Percentiles rank a stretch among this genome's conserved stretches.
These are phyloP conservation scores for Myxocyprinus asiaticus DNA, from an alignment of 2,113 vertebrate species.

Conservation along the genomic window DNA sequence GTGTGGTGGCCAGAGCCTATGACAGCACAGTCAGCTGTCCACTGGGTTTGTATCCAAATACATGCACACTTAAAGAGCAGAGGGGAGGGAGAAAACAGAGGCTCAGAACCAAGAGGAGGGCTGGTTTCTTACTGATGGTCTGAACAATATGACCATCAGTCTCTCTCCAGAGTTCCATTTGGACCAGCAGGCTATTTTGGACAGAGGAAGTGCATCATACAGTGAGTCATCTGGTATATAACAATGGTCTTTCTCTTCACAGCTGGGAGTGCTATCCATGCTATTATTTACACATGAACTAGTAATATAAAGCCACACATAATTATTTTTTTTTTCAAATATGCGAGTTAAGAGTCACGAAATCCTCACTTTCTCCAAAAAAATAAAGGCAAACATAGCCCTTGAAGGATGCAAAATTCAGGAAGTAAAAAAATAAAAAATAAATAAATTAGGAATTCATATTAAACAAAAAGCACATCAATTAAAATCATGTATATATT, in stretches of 20 bases:
- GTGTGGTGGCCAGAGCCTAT: conserved; percentile 22
- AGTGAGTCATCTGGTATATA: neutral
- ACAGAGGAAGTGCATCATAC: neutral
- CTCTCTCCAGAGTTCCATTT: conserved; percentile 54
- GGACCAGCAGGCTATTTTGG: conserved; percentile 13
- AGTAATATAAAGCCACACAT: neutral
- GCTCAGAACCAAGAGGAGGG: conserved; percentile 17
- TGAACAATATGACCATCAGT: conserved; percentile 33
- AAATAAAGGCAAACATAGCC: no score
- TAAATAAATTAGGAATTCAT: no score
- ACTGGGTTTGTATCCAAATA: conserved; percentile 40
- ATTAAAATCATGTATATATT: no score
- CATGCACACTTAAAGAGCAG: conserved; percentile 42
- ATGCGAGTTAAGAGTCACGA: no score
- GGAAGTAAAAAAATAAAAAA: no score
- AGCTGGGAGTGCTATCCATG: neutral
- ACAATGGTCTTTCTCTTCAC: conserved; percentile 9
- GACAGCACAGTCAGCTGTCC: conserved; percentile 28
- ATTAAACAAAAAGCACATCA: no score
- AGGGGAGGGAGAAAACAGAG: conserved; percentile 31
- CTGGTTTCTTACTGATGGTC: conserved; percentile 35
- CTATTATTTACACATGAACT: conserved; percentile 26
- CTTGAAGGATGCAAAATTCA: no score
- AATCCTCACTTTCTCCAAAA: no score
- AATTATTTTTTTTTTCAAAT: no score